Evolutionary conservation across 2,113 vertebrate genomes (phyloP).

Genomic region (human (Homo sapiens)): GRCh38 chr4:156624001-156624500

Average conservation of each 20-base stretch:
- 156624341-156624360: background rate
- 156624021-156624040: background rate
- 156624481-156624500: background rate
- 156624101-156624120: rapidly evolving
- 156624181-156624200: background rate
- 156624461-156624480: background rate
- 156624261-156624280: background rate
- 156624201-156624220: background rate
- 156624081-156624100: background rate
- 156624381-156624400: background rate
- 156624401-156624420: background rate
- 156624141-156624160: background rate
- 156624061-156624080: background rate
- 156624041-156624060: background rate
- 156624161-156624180: background rate
- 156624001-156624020: background rate
- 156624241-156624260: background rate
- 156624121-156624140: background rate
- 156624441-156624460: background rate
- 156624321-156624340: background rate
- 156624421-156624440: background rate
- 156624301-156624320: background rate
- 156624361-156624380: background rate
- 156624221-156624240: background rate
- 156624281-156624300: background rate